phyloP scores from a whole-genome alignment of 2,113 vertebrate genomes.

The Mus musculus region GRCm39 chr2:117606001-117606500 shows the following conservation, averaged over 20 bases:
- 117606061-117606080: neutral
- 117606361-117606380: neutral
- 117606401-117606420: neutral
- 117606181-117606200: neutral
- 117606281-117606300: neutral
- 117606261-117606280: neutral
- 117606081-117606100: neutral
- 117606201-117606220: conserved; percentile 7
- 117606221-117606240: neutral
- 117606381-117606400: neutral
- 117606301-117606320: conserved; percentile 29
- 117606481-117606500: neutral
- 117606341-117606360: neutral
- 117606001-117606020: neutral
- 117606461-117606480: conserved; percentile 45
- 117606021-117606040: neutral
- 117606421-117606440: neutral
- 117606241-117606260: neutral
- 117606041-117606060: neutral
- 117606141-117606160: neutral
- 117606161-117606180: neutral
- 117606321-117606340: neutral
- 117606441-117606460: neutral
- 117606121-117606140: neutral
- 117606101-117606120: neutral